Evolutionary conservation across 2,797 vertebrate genomes (phyloP).

Genomic region (Urosaurus nigricauda): DNA sequence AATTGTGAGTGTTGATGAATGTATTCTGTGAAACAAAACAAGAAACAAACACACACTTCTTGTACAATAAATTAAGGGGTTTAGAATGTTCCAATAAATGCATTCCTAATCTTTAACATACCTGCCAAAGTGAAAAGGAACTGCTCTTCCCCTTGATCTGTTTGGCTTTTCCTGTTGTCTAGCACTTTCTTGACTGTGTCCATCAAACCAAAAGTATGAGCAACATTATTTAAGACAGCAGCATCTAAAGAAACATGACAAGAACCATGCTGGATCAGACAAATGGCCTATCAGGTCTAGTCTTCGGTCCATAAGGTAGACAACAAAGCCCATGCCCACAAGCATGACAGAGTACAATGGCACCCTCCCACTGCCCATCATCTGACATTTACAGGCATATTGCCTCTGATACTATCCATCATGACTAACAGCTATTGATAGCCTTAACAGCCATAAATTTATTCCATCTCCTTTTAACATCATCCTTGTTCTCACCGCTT

Average conservation of each 20-base stretch:
- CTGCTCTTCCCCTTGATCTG: constrained; percentile 87
- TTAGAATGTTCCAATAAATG: neutral
- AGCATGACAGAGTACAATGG: neutral
- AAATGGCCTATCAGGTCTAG: neutral
- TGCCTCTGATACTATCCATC: too few relatives aligned
- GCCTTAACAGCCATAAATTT: neutral
- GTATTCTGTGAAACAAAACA: neutral
- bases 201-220: constrained; percentile 92
- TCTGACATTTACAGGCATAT: neutral
- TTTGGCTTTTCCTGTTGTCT: constrained; percentile 86
- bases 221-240: constrained; percentile 89
- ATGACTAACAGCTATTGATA: neutral
- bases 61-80: neutral
- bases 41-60: neutral
- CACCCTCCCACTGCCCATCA: neutral
- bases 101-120: constrained; percentile 63
- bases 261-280: neutral
- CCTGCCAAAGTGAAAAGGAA: constrained; percentile 84
- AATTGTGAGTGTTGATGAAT: neutral
- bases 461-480: neutral
- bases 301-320: neutral
- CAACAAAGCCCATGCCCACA: neutral
- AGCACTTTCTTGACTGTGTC: constrained; percentile 91
- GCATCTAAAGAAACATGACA: constrained; percentile 83
- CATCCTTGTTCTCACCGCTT: neutral